Evolutionary conservation across 2,888 invertebrate genomes (phyloP), one percentile per base, ranked within the genome.

Genomic region (Hirtodrosophila trivittata): DNA sequence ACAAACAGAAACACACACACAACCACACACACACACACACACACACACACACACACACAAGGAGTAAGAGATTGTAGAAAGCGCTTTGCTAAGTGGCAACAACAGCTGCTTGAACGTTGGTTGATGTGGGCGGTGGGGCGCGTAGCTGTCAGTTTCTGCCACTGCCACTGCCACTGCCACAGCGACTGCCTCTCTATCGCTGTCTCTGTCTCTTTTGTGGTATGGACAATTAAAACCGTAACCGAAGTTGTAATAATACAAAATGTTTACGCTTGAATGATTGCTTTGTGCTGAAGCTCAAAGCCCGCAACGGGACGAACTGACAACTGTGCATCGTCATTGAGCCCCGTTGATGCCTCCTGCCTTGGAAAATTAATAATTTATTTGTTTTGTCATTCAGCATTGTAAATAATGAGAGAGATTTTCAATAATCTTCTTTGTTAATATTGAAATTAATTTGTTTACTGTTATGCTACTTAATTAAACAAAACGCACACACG

Each of bases 341-440:
- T 77, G 51, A 45, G 65, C 16, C 49, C 42, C 58, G 74, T 45
- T 49, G 59, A 37, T 30, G 38, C 30, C 51, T 47, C 46, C 32
- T 52, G 51, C 59, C 65, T 67, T 76, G 59, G 71, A 63, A 72
- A 62, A 83, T 83, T 86, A 77, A 86, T 86, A 86, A 83, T 82
- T 86, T 83, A 83, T 83, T 83, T 83, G 82, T 83, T 82, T 86
- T 83, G 87, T 83, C 82, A 83, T 83, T 86, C 78, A 69, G 60
- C 74, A 85, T 82, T 75, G 82, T 83, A 85, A 83, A 83, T 83
- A 82, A 86, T 85, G 85, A 70, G 75, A 81, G 85, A 85, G 82
- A 83, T 83, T 83, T 86, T 86, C 82, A 83, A 86, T 83, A 83
- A 83, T 85, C 82, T 83, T 85, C 82, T 86, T 86, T 83, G 82